Conservation (phyloP, 2,797 vertebrate genomes). For the Xiphorhynchus erythropygius region DNA sequence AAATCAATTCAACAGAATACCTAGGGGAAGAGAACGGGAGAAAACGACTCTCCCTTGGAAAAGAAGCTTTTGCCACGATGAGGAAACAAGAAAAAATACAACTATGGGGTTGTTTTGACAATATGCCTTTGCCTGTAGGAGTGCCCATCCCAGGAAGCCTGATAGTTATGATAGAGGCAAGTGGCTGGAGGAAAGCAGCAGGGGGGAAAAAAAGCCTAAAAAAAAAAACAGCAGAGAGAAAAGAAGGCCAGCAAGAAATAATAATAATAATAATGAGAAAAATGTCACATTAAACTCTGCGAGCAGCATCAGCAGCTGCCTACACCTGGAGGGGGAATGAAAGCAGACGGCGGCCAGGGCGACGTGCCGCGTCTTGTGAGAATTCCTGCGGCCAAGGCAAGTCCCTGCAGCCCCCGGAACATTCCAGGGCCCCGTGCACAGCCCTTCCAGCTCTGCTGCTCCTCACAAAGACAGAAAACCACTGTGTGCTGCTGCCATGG, state of each 20-base stretch:
- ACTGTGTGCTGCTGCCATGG: background rate
- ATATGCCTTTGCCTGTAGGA: background rate
- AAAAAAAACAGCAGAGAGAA: constrained; percentile 6
- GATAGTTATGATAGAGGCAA: background rate
- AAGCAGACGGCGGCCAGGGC: constrained; percentile 61
- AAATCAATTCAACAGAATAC: constrained; percentile 38
- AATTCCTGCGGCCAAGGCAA: constrained; percentile 84
- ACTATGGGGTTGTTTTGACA: background rate
- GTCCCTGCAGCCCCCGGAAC: constrained; percentile 78
- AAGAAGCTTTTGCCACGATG: background rate
- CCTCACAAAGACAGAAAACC: background rate
- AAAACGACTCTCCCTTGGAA: background rate
- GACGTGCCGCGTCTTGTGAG: constrained; percentile 84
- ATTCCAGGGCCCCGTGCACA: constrained; percentile 74
- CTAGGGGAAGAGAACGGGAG: background rate
- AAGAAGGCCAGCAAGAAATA: constrained; percentile 34
- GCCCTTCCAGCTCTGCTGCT: background rate
- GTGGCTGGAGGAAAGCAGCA: background rate
- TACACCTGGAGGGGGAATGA: constrained; percentile 40
- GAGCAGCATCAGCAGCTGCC: constrained; percentile 67
- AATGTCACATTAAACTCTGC: constrained; percentile 69
- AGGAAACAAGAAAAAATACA: background rate
- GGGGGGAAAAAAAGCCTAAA: background rate
- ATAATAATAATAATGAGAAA: constrained; percentile 50
- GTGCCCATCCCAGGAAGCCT: background rate